A percentile compares a stretch with the other conserved stretches of the same genome.
Conservation (phyloP, 2,797 vertebrate genomes). For the Austrolebias charrua region DNA sequence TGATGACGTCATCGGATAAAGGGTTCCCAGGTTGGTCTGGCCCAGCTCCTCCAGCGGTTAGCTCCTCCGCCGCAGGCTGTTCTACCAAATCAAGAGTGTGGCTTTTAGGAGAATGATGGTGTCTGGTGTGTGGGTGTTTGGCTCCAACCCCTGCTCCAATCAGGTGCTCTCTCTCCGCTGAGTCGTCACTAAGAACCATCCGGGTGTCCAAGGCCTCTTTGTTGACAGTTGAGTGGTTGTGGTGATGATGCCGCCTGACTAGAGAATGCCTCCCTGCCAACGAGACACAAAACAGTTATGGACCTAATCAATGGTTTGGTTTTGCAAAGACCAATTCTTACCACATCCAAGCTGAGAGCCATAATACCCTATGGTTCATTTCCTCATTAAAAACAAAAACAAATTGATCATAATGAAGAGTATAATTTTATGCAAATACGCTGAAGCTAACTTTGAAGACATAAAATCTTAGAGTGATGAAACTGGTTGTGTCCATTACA, state of each 20-base stretch:
- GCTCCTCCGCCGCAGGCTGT: conserved; percentile 58
- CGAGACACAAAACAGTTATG: conserved; percentile 29
- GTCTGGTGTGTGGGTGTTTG: conserved; percentile 53
- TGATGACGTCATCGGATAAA: conserved; percentile 76
- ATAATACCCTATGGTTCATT: not conserved
- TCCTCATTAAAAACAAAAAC: no score
- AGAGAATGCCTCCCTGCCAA: conserved; percentile 67
- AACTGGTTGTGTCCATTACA: no score
- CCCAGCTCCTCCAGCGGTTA: conserved; percentile 68
- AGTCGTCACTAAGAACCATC: conserved; percentile 73
- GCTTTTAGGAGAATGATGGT: conserved; percentile 60
- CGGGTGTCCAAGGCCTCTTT: conserved; percentile 62
- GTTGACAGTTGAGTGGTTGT: conserved; percentile 64
- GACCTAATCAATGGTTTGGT: not conserved
- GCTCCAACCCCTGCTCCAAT: conserved; percentile 50
- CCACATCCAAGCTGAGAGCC: not conserved
- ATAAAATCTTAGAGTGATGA: no score
- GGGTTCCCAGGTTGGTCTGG: conserved; percentile 71
- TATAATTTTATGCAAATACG: no score
- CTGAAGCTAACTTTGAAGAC: no score
- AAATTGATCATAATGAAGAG: no score
- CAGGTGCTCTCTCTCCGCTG: conserved; percentile 76
- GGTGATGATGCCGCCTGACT: conserved; percentile 62
- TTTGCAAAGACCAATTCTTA: not conserved
- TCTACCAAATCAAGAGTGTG: conserved; percentile 56